Base-by-base conservation (phyloP, 1,140 invertebrate species). In the Monochamus saltuarius region DNA sequence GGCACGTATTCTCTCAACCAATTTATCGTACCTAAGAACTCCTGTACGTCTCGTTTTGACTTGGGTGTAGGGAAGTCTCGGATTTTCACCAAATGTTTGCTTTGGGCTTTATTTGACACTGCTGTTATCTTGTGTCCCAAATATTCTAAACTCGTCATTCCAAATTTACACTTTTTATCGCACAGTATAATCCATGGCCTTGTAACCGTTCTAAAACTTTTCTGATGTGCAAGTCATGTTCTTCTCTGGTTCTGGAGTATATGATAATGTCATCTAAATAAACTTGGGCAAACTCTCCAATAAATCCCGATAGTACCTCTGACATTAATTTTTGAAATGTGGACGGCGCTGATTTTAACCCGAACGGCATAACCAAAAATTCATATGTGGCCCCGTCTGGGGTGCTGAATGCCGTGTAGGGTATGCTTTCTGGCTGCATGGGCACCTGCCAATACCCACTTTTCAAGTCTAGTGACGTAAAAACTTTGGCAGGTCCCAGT, bases 251-350 rank as follows among this genome's bases (percentile, higher is more conserved):
- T 14, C n/a, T 29, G 36, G 1, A 46, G 56, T 42, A 61, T 49
- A 68, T 60, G 37, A 63, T 62, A 8, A 64, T 53, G 38, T 66
- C 56, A 57, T 71, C 68, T 29, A 66, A 38, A 57, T 50, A 78
- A 9, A 71, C 53, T 10, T 69, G 39, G 7, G 65, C 65, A 22
- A 64, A 43, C 62, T 37, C 61, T 59, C 72, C 13, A 45, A 66
- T 10, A 54, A 71, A 42, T 39, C 36, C 47, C 4, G 3, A 14
- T 45, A 55, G 17, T 19, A 74, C 59, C 4, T 62, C 40, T 39
- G 71, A 62, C 13, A 76, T 59, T 29, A 62, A 64, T n/a, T 51
- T 45, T 61, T 73, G 69, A 59, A 74, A 75, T 0, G 67, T 66
- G 0, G 68, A 62, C 1, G 74, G 73, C 0, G 70, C 73, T 36